Base-by-base conservation (phyloP, 2,888 invertebrate genomes). In the Macrosoma leucophasiata region DNA sequence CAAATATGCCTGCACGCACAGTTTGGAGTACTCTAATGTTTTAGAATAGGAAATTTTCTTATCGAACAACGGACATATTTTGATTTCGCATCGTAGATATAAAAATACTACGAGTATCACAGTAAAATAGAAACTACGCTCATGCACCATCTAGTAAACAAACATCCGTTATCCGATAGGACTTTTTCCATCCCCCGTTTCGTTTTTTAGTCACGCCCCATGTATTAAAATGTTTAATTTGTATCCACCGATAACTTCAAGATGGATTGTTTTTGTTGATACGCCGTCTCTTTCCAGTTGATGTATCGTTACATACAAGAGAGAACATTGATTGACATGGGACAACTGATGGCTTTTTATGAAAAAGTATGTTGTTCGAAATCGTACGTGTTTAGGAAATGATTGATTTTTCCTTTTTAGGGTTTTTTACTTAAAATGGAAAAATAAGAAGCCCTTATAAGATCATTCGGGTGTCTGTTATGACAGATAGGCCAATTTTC, bases 181-280 rank as follows among this genome's bases (percentile, higher is more conserved):
- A 46, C 54, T 58, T 62, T 63, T 57, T 51, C 39, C 46, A 55
- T 55, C 50, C 54, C 52, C 46, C 40, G 46, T 51, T 48, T 55
- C 45, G 57, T 76, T 70, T 78, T 81, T 79, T 69, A 74, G 78
- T 75, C 74, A 77, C 82, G 79, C 76, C 76, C 72, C 64, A 58
- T 70, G 73, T 71, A 75, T 81, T 81, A 76, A 76, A 79, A 73
- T 78, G 71, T 74, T 84, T 81, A 84, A 84, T 84, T 82, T 79
- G 81, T 81, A 68, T 69, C 70, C 61, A 63, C 54, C 60, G 61
- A 70, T 64, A 63, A 56, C 48, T 43, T 40, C 39, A 62, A 75
- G 74, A 76, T 74, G 58, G 66, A 79, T 74, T 58, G 63, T 48
- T 50, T 44, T 50, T 51, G 58, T 55, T 60, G 65, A 62, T 60